A percentile compares a stretch with the other conserved stretches of the same genome.
Conservation (phyloP, 2,888 invertebrate genomes). For the Andrena haemorrhoa region DNA sequence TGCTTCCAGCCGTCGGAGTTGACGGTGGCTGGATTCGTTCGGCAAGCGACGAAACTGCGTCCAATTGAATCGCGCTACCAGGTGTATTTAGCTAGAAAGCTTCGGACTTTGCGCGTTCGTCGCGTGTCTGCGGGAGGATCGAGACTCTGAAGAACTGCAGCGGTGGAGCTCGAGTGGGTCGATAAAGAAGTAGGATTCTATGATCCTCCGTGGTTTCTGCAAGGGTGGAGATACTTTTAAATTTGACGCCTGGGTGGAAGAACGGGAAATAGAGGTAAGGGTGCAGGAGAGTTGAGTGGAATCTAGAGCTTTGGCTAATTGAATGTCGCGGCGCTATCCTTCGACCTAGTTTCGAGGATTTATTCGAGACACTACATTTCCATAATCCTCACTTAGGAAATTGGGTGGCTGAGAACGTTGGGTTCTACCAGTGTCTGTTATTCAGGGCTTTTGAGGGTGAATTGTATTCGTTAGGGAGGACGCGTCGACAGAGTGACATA, state of each 20-base stretch:
- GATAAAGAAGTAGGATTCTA: no score
- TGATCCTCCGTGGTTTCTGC: neutral
- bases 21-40: no score
- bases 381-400: neutral
- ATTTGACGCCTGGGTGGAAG: neutral
- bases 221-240: neutral
- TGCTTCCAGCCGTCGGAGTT: neutral
- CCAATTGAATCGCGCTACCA: no score
- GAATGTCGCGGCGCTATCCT: neutral
- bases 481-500: neutral
- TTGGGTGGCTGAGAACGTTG: neutral
- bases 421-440: neutral
- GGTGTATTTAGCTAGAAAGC: no score
- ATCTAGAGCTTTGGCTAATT: neutral
- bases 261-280: neutral
- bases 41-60: no score
- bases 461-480: neutral
- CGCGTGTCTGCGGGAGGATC: no score
- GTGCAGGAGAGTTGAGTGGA: neutral
- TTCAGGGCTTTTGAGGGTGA: neutral
- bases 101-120: no score
- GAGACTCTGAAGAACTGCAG: no score
- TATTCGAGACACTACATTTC: neutral
- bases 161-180: no score
- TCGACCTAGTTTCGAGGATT: conserved; percentile 1